These are phyloP conservation scores for Solenopsis invicta DNA, from an alignment of 1,140 invertebrate genomes.

Conservation along the genomic window DNA sequence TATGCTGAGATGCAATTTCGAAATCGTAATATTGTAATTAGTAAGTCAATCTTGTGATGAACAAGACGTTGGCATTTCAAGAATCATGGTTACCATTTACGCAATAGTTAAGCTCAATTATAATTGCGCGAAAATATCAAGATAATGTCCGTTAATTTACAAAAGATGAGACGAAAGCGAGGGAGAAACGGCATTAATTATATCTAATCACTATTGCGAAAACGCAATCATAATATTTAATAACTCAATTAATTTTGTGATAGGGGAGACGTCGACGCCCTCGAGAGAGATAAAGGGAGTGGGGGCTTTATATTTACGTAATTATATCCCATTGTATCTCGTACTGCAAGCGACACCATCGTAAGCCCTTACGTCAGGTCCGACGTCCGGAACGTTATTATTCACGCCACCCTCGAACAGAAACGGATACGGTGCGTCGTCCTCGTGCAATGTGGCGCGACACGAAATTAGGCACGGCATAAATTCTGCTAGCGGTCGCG, in stretches of 20 bases:
- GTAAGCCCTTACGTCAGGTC: conserved; percentile 29
- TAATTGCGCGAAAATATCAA: conserved; percentile 18
- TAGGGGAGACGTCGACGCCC: not conserved
- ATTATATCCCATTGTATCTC: conserved; percentile 45
- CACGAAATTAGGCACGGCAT: conserved; percentile 72
- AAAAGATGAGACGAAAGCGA: not conserved
- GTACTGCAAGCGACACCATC: conserved; percentile 9
- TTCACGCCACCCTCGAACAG: conserved; percentile 55
- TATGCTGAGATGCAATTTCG: not conserved
- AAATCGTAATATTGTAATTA: conserved; percentile 9
- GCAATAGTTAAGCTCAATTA: conserved; percentile 14
- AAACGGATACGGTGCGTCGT: conserved; percentile 42
- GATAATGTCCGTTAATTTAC: conserved; percentile 30
- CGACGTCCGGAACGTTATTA: conserved; percentile 58
- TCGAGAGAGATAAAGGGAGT: not conserved
- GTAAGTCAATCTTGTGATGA: conserved; percentile 10
- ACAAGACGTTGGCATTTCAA: conserved; percentile 8
- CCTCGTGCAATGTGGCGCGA: conserved; percentile 51
- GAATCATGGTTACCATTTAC: conserved; percentile 5
- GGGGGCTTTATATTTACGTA: conserved; percentile 52
- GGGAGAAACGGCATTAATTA: conserved; percentile 33
- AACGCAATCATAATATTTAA: conserved; percentile 42
- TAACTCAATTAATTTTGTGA: conserved; percentile 46
- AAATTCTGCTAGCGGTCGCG: conserved; percentile 67
- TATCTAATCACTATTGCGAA: not conserved